phyloP scores from a whole-genome alignment of 1,140 invertebrate species.

The Onthophagus taurus region DNA sequence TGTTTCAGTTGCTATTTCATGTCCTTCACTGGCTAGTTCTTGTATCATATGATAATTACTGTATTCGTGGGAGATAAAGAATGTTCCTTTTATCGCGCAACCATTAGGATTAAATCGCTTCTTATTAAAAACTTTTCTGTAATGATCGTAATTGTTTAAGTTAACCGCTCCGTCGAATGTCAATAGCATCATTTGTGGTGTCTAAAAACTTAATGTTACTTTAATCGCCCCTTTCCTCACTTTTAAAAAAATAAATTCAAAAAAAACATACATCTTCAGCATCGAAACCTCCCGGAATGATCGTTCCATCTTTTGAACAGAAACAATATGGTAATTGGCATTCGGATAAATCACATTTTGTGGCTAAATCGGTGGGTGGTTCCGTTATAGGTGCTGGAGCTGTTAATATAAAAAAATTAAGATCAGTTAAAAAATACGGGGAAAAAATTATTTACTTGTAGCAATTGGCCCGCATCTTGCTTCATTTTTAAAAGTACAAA shows the following conservation, averaged over 20 bases:
- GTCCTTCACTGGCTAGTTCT: conserved; percentile 74
- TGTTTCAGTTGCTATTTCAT: conserved; percentile 87
- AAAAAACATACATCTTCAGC: conserved; percentile 67
- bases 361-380: conserved; percentile 64
- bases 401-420: conserved; percentile 35
- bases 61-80: conserved; percentile 92
- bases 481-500: conserved; percentile 84
- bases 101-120: conserved; percentile 80
- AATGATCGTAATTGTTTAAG: conserved; percentile 82
- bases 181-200: conserved; percentile 86
- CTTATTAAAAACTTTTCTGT: conserved; percentile 73
- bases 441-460: conserved; percentile 59
- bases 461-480: conserved; percentile 82
- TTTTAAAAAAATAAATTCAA: no score
- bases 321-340: conserved; percentile 86
- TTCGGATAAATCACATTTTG: conserved; percentile 62
- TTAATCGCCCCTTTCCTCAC: no score
- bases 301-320: conserved; percentile 84
- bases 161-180: conserved; percentile 92
- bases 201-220: no score
- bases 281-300: conserved; percentile 71
- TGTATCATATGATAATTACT: conserved; percentile 92
- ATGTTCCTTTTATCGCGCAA: conserved; percentile 82
- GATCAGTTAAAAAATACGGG: not conserved
- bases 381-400: conserved; percentile 72